Base-by-base conservation (phyloP, 2,797 vertebrate species). In the Myripristis murdjan region DNA sequence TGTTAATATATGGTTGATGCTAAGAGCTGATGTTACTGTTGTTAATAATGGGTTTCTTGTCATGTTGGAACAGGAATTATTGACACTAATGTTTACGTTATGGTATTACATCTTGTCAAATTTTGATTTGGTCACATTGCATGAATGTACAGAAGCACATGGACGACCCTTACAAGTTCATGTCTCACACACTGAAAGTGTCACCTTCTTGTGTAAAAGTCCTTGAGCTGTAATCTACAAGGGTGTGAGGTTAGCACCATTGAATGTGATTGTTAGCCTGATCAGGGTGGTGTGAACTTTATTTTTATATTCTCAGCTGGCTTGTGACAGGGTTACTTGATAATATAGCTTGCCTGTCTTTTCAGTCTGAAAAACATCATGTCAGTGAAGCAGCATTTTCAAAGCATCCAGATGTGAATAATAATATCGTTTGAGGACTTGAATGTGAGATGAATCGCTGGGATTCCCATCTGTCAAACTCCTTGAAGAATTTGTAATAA, bases 251-350 rank as follows among this genome's bases (percentile, higher is more conserved):
- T 79, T 82, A 78, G 69, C 71, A 26, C 63, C 23, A 22, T 61
- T 73, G 57, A 82, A 73, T 79, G 81, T 64, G 77, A 86, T 84
- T 79, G 72, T 82, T 89, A 77, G 49, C 72, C 77, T 77, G 85
- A 87, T 82, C 65, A 79, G 64, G 62, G 44, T 79, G 62, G 77
- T 87, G 88, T 85, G 73, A 85, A 70, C 70, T 84, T 77, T 81
- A 86, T 89, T 90, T 90, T 79, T 84, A 80, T 81, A 79, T 59
- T 75, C 65, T 74, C 62, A 35, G 59, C 75, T 78, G 71, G 74
- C 71, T 58, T 68, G 71, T 87, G 70, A 87, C 70, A 71, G 64
- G 48, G 64, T 53, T 64, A 57, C 76, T 78, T 73, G 73, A 78
- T 86, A 84, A 87, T 90, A n/a, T 87, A 89, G 67, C 74, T 43